Percentiles rank a stretch among this genome's conserved stretches.
phyloP scores from a whole-genome alignment of 2,888 invertebrate species.

The Zaprionus obscuricornis region DNA sequence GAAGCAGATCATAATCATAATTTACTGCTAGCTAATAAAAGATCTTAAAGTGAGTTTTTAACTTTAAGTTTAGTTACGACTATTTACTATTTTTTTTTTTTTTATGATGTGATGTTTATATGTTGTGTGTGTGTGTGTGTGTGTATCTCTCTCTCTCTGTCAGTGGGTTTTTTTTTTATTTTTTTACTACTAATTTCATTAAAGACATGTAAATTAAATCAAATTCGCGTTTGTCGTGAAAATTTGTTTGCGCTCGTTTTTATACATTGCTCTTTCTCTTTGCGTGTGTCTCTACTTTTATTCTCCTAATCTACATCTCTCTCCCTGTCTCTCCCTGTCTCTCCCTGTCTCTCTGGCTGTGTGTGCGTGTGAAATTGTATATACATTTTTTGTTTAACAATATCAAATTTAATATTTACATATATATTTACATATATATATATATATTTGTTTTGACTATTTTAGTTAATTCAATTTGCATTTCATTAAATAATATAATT shows the following conservation, averaged over 20 bases:
- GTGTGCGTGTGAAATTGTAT: constrained; percentile 17
- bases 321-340: constrained; percentile 13
- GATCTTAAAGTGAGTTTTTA: constrained; percentile 45
- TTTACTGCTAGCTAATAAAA: constrained; percentile 17
- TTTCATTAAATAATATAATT: constrained; percentile 10
- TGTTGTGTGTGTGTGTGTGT: constrained; percentile 11
- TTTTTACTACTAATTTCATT: constrained; percentile 69
- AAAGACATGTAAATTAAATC: constrained; percentile 76
- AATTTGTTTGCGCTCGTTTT: constrained; percentile 51
- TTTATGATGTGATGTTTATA: too few relatives aligned
- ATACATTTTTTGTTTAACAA: constrained; percentile 40
- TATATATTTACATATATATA: neutral
- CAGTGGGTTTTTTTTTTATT: constrained; percentile 5
- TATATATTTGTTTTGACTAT: too few relatives aligned
- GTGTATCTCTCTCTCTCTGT: constrained; percentile 8
- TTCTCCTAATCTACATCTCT: constrained; percentile 8
- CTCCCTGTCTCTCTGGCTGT: constrained; percentile 4
- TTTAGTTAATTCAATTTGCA: too few relatives aligned
- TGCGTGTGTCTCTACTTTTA: neutral
- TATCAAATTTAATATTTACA: constrained; percentile 26
- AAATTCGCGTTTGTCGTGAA: constrained; percentile 64
- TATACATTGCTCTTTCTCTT: neutral
- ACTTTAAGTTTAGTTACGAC: too few relatives aligned
- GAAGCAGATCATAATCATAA: constrained; percentile 4
- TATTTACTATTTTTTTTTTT: too few relatives aligned